Percentiles rank a stretch among this genome's conserved stretches.
phyloP scores from a whole-genome alignment of 2,888 invertebrate genomes.

The Dasypogon diadema region DNA sequence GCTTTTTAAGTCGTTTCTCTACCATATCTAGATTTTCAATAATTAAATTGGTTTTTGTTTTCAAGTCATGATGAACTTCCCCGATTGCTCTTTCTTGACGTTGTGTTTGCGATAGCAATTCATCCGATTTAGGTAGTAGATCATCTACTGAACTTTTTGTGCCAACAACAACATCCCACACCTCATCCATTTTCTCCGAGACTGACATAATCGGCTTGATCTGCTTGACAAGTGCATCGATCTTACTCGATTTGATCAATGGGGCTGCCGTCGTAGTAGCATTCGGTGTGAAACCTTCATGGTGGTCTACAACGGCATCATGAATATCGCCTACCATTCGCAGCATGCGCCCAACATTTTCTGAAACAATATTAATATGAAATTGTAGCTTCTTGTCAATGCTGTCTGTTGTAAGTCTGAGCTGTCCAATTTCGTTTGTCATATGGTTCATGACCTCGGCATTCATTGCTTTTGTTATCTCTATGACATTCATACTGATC shows the following conservation, averaged over 20 bases:
- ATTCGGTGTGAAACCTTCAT: conserved; percentile 70
- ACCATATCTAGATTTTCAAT: conserved; percentile 90
- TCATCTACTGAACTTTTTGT: conserved; percentile 90
- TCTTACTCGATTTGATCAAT: conserved; percentile 76
- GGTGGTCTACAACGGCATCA: conserved; percentile 84
- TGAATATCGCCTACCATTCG: conserved; percentile 86
- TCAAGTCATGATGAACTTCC: conserved; percentile 85
- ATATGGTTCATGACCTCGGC: conserved; percentile 84
- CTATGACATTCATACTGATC: conserved; percentile 84
- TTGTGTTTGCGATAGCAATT: conserved; percentile 85
- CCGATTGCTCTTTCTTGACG: conserved; percentile 88
- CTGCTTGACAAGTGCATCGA: conserved; percentile 83
- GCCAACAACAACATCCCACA: conserved; percentile 90
- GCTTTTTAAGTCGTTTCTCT: conserved; percentile 84
- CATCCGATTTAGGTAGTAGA: conserved; percentile 87
- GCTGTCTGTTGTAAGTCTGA: conserved; percentile 81
- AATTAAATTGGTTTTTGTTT: conserved; percentile 86
- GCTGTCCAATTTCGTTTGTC: conserved; percentile 82
- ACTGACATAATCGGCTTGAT: conserved; percentile 88
- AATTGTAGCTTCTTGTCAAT: conserved; percentile 87
- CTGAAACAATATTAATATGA: conserved; percentile 85
- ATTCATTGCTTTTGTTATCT: conserved; percentile 86
- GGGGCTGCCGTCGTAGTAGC: conserved; percentile 74
- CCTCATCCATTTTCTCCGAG: conserved; percentile 91
- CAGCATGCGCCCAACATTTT: conserved; percentile 83